Evolutionary conservation across 92 coral and sea anemone species (phyloP).

Genomic region (Diadumene lineata): DNA sequence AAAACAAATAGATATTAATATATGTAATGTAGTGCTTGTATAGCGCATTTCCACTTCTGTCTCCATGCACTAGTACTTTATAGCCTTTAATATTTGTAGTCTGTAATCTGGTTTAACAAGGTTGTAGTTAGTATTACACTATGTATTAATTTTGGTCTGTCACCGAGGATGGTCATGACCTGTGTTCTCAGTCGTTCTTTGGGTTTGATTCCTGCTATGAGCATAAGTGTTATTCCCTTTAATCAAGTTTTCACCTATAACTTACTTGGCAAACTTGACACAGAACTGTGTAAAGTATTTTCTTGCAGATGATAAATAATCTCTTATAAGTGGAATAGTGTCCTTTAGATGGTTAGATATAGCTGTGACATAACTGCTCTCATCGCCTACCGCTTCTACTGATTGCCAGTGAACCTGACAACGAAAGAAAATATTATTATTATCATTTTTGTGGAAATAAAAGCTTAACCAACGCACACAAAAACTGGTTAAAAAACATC

Average conservation of each 20-base stretch:
- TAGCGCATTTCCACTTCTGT: too few species aligned
- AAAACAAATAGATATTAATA: neutral
- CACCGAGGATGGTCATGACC: too few species aligned
- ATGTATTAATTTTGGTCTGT: too few species aligned
- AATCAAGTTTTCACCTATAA: neutral
- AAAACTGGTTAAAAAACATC: too few species aligned
- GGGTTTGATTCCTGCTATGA: neutral
- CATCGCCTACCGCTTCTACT: constrained; percentile 97
- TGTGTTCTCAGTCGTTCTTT: neutral
- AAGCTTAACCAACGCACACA: too few species aligned
- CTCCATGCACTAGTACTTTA: too few species aligned
- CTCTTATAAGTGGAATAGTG: constrained; percentile 82
- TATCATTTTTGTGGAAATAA: neutral
- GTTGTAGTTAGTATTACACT: too few species aligned
- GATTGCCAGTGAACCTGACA: constrained; percentile 98
- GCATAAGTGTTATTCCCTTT: neutral
- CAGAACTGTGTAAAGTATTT: constrained; percentile 99
- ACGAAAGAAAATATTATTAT: neutral
- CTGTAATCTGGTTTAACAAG: too few species aligned
- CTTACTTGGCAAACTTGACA: constrained; percentile 97
- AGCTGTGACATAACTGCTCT: constrained; percentile 95
- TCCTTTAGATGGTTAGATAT: constrained; percentile 93
- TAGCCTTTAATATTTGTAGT: too few species aligned
- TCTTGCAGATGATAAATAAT: constrained; percentile 91
- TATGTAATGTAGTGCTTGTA: too few species aligned